Base-by-base conservation (phyloP, 2,888 invertebrate species). In the Pteria penguin region DNA sequence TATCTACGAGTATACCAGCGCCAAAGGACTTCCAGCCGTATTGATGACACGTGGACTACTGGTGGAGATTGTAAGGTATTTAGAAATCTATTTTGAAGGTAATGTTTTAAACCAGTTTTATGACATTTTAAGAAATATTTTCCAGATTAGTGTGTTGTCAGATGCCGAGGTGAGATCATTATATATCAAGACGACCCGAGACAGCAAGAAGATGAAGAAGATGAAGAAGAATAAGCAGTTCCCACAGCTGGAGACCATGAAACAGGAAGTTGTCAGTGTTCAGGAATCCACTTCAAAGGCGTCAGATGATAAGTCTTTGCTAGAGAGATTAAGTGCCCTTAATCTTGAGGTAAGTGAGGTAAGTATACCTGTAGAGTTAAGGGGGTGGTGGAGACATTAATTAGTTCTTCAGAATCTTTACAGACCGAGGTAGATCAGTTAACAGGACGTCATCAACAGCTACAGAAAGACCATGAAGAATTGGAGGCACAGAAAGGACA, bases 351-450 rank as follows among this genome's bases (percentile, higher is more conserved):
- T 66, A 29, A 31, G 52, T 26, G 27, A 33, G 52, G 66, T 66
- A 27, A 27, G 66, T 54, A 66, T 66, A 52, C 66, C 66, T 18
- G 24, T 4, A 26, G 66, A 66, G 24, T 52, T 66, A 54, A 52
- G 66, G 54, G 52, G 54, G 52, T 66, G 26, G 66, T 66, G 14
- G 66, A 66, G 2, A 18, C 52, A 14, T 54, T 66, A 8, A 26
- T 54, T 29, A 66, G 29, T 22, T 66, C 66, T 66, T 27, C 8
- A 11, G 4, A n/a, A 4, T 32, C 62, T n/a, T 4, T 62, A 55
- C 55, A 55, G 55, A 18, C 55, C 24, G 55, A 55, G 55, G 24
- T 22, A 8, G 55, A 55, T 8, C 22, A 4, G 4, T 18, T 55
- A 24, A 55, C 55, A 4, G 24, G 55, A 18, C n/a, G 18, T 22